Evolutionary conservation across 2,797 vertebrate genomes (phyloP).

Genomic region (Notamacropus eugenii): DNA sequence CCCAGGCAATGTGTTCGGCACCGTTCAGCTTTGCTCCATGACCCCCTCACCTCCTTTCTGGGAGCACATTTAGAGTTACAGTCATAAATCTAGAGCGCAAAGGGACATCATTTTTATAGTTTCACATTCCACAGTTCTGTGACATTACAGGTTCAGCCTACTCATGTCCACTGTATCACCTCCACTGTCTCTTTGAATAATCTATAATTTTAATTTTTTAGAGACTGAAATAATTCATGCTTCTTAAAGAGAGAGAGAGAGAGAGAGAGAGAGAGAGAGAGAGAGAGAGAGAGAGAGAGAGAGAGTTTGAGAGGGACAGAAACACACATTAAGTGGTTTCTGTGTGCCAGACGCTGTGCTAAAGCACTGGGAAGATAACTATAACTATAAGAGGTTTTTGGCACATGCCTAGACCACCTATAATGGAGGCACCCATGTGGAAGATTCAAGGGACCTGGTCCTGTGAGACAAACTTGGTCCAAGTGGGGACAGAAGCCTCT

Average conservation of each 20-base stretch:
- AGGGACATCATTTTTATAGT: neutral
- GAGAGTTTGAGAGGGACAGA: neutral
- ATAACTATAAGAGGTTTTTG: neutral
- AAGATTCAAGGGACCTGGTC: neutral
- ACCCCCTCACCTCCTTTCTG: neutral
- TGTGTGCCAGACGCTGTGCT: neutral
- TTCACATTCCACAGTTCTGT: neutral
- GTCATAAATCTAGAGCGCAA: neutral
- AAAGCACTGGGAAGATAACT: neutral
- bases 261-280: too few relatives aligned
- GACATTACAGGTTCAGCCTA: neutral
- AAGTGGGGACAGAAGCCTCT: neutral
- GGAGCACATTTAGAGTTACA: neutral
- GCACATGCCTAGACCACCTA: neutral
- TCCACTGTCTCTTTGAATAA: neutral
- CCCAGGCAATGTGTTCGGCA: neutral
- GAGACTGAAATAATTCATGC: neutral
- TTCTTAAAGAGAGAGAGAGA: neutral
- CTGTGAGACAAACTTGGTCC: neutral
- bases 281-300: too few relatives aligned
- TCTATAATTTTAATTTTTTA: neutral
- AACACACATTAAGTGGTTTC: neutral
- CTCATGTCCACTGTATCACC: neutral
- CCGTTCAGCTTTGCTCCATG: neutral
- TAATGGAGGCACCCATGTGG: neutral